These are phyloP conservation scores for Rafetus swinhoei DNA, from an alignment of 2,113 vertebrate species.

Conservation along the genomic window DNA sequence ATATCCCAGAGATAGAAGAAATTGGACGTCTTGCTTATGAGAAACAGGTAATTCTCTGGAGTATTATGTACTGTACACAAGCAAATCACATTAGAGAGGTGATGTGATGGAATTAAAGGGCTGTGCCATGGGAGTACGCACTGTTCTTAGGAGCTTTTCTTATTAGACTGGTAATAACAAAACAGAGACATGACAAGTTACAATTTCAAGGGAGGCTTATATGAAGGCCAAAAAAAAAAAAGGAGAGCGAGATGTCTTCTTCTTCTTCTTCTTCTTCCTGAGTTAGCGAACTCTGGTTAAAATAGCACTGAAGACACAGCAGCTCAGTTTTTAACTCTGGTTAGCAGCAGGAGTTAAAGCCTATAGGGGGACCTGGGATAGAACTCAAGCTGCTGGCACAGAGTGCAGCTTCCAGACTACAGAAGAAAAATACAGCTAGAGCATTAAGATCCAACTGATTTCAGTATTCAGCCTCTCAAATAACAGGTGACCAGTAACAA, in stretches of 20 bases:
- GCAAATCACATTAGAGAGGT: rapidly evolving
- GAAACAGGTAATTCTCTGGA: slow-evolving; percentile 63
- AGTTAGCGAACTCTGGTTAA: too few species aligned
- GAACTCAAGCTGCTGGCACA: too few species aligned
- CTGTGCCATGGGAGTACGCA: not conserved
- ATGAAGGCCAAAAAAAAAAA: too few species aligned
- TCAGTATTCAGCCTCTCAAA: not conserved
- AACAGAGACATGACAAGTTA: not conserved
- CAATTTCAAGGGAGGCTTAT: too few species aligned
- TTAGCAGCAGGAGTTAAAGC: too few species aligned
- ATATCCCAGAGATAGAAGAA: slow-evolving; percentile 56
- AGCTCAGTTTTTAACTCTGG: too few species aligned
- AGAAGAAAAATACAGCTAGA: too few species aligned
- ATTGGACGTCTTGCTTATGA: slow-evolving; percentile 70
- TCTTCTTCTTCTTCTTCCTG: too few species aligned
- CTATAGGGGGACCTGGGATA: too few species aligned
- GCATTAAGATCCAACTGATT: not conserved
- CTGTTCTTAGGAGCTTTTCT: not conserved
- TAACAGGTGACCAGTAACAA: not conserved
- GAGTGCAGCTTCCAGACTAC: too few species aligned
- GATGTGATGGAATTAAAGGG: not conserved
- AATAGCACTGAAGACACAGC: too few species aligned
- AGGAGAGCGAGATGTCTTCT: too few species aligned
- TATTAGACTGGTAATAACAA: not conserved
- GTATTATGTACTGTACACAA: rapidly evolving